Conservation (phyloP, 2,888 invertebrate species). For the Cerceris ruficornis region DNA sequence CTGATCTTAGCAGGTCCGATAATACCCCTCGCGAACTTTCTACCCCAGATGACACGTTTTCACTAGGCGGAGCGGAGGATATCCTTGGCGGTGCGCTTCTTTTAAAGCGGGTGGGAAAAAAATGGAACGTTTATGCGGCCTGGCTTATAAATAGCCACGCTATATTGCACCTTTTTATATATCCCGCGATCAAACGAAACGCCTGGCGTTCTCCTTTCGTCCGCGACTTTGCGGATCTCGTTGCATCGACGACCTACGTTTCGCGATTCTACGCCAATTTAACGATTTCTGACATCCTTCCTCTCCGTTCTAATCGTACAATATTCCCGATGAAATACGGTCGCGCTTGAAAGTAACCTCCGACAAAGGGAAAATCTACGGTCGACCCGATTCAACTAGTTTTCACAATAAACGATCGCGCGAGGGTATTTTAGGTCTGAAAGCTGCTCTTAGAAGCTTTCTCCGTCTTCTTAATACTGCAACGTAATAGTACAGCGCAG, state of each 20-base stretch:
- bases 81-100: conserved; percentile 52
- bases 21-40: conserved; percentile 27
- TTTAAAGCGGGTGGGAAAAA: conserved; percentile 46
- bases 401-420: no score
- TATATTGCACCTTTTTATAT: conserved; percentile 32
- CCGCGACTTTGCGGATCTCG: not conserved
- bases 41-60: conserved; percentile 49
- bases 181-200: conserved; percentile 19
- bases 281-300: no score
- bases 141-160: conserved; percentile 45
- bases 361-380: no score
- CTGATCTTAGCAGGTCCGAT: conserved; percentile 15
- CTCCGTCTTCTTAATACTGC: no score
- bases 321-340: no score
- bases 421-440: no score
- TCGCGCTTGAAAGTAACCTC: no score
- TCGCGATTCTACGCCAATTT: no score
- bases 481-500: no score
- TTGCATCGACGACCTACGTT: not conserved
- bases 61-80: conserved; percentile 37
- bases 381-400: no score
- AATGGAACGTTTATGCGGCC: conserved; percentile 45
- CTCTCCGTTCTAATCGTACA: no score
- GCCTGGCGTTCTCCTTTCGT: not conserved
- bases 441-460: no score